Evolutionary conservation across 2,797 vertebrate species (phyloP), one percentile per base, ranked within the genome.

Genomic region (Melopsittacus undulatus): DNA sequence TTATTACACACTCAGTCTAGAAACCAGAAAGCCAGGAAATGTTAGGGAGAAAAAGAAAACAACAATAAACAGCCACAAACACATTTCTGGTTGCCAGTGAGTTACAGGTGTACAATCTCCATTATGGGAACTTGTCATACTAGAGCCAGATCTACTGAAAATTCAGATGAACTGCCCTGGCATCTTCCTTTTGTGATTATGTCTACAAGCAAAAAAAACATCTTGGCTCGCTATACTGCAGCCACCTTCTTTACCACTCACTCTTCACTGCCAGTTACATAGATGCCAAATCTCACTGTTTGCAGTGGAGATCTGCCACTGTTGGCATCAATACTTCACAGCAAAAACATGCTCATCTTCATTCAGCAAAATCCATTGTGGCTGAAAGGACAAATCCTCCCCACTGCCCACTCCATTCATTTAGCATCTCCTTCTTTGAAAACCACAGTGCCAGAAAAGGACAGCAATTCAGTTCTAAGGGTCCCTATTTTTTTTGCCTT

Each of bases 231-330:
- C 38, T 66, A 77, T 22, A 32, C 24, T 61, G 52, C 73, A 91
- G 42, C 45, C 49, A 9, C 56, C 21, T 54, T 42, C 89, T 42
- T 57, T 11, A 26, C 34, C n/a, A n/a, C n/a, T n/a, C n/a, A n/a
- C 49, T 29, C 67, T 24, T 30, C 0, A 1, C 30, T 2, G 0
- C 49, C 34, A 29, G 10, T 2, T 2, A 1, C 42, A 2, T 0
- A 5, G 76, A 57, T 42, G 80, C 59, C 72, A 88, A 73, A 57
- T 7, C 46, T 29, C 4, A 2, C 29, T 51, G 81, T 45, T 18
- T 42, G 81, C 85, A 27, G 34, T 17, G 40, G n/a, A 82, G 29
- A 79, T 32, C 17, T 30, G 67, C 57, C 73, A 66, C 69, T 2
- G 8, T 5, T 26, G 2, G 57, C 12, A 2, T 36, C 10, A 5